Conservation (phyloP, 2,797 vertebrate genomes). For the Miichthys miiuy region DNA sequence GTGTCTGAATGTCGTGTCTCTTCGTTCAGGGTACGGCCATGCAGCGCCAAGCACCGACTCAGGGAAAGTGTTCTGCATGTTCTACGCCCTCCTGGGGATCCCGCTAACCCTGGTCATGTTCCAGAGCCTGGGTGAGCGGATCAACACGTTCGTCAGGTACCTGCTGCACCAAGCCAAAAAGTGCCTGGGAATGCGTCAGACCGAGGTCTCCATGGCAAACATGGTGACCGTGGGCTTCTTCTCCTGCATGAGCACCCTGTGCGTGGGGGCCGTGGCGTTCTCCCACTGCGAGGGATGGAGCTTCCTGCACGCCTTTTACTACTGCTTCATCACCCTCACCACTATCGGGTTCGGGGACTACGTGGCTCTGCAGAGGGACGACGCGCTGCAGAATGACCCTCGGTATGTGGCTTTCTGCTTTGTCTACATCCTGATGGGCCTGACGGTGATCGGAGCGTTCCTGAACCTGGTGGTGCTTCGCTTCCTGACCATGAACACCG, state of each 20-base stretch:
- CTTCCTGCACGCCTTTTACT: conserved; percentile 98
- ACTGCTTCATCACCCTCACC: conserved; percentile 99
- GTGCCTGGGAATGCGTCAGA: conserved; percentile 91
- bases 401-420: conserved; percentile 99
- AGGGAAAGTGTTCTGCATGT: conserved; percentile 99
- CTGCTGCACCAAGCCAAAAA: conserved; percentile 94
- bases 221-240: conserved; percentile 98
- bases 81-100: conserved; percentile 97
- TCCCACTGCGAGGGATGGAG: conserved; percentile 97
- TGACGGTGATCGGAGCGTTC: conserved; percentile 98
- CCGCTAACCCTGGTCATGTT: conserved; percentile 98
- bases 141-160: conserved; percentile 95
- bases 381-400: conserved; percentile 94
- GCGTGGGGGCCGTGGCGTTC: conserved; percentile 93
- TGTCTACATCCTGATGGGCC: conserved; percentile 95
- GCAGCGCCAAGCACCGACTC: conserved; percentile 96
- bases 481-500: conserved; percentile 97
- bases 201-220: conserved; percentile 98
- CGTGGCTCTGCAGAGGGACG: conserved; percentile 96
- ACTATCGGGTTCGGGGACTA: conserved; percentile 99
- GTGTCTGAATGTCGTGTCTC: conserved; percentile 20
- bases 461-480: conserved; percentile 97
- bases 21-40: conserved; percentile 92
- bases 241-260: conserved; percentile 94
- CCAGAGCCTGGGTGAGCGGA: conserved; percentile 97